These are phyloP conservation scores for Myathropa florea DNA, from an alignment of 2,888 invertebrate genomes.

Conservation along the genomic window DNA sequence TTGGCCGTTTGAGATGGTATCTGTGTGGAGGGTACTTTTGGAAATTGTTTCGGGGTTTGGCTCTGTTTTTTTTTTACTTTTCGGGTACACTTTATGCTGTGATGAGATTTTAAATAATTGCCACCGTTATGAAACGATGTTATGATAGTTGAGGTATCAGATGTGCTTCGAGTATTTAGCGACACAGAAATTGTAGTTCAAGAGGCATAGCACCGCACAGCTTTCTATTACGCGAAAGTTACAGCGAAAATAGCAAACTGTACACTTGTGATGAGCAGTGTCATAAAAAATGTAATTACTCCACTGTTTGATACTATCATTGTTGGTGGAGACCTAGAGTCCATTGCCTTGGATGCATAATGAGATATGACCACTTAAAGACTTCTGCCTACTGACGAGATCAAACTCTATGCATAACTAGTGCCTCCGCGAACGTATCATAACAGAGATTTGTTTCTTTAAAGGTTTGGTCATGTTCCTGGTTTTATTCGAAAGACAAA, in stretches of 20 bases:
- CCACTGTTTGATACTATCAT: no score
- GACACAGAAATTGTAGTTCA: neutral
- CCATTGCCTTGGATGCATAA: no score
- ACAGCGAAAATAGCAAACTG: neutral
- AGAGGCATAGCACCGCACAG: neutral
- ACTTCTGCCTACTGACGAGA: no score
- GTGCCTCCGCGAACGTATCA: no score
- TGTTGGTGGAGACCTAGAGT: no score
- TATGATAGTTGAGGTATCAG: neutral
- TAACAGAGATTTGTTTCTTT: no score
- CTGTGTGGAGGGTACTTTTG: slow-evolving; percentile 20
- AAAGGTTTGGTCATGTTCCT: no score
- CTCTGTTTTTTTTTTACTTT: neutral
- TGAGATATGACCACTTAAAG: no score
- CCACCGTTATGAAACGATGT: slow-evolving; percentile 32
- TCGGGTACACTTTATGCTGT: neutral
- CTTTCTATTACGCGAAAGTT: neutral
- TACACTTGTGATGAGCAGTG: neutral
- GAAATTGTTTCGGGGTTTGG: neutral
- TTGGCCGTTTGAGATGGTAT: slow-evolving; percentile 55
- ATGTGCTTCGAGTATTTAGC: neutral
- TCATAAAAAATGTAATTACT: neutral
- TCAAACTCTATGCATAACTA: no score
- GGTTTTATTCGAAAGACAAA: no score
- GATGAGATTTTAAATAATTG: slow-evolving; percentile 46